Evolutionary conservation across 2,113 vertebrate species (phyloP).

Genomic region (chimpanzee (Pan troglodytes)): NHGRI_mPanTro3-v2.1_pri NC_086015.1:74427001-74427500

Average conservation of each 20-base stretch:
- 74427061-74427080: neutral
- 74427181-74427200: neutral
- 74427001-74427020: neutral
- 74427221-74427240: neutral
- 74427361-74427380: neutral
- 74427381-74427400: neutral
- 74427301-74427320: neutral
- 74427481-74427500: neutral
- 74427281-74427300: neutral
- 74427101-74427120: neutral
- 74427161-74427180: neutral
- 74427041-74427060: neutral
- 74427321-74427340: neutral
- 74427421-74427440: neutral
- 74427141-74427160: neutral
- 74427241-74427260: neutral
- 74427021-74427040: neutral
- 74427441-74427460: neutral
- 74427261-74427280: neutral
- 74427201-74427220: neutral
- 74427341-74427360: neutral
- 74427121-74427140: neutral
- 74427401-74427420: neutral
- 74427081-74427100: neutral
- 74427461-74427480: neutral